Percentiles rank a stretch among this genome's conserved stretches.
phyloP scores from a whole-genome alignment of 2,888 invertebrate genomes.

The Erpobdella octoculata region DNA sequence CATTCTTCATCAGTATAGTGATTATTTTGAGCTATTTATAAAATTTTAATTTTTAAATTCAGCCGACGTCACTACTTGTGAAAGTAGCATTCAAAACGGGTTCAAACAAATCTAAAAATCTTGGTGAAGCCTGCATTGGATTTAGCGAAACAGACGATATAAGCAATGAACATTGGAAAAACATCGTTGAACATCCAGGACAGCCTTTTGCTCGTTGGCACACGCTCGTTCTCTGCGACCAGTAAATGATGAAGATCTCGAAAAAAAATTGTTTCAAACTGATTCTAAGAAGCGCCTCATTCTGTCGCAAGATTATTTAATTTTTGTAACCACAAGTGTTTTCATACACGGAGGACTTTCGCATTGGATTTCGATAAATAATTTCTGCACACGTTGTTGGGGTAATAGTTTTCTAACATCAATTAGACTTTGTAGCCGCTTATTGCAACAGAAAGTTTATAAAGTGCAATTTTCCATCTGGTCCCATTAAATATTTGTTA shows the following conservation, averaged over 20 bases:
- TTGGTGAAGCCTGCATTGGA: constrained; percentile 14
- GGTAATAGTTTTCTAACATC: too few species aligned
- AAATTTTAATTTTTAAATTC: neutral
- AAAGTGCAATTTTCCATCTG: too few species aligned
- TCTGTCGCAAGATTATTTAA: constrained; percentile 18
- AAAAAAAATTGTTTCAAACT: too few species aligned
- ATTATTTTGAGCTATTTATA: neutral
- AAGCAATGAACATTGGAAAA: constrained; percentile 13
- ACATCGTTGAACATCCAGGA: constrained; percentile 4
- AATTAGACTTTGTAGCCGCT: too few species aligned
- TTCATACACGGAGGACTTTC: neutral
- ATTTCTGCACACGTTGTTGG: too few species aligned
- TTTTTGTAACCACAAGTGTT: constrained; percentile 11
- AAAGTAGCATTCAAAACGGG: constrained; percentile 7
- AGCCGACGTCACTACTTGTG: constrained; percentile 12
- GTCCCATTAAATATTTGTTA: too few species aligned
- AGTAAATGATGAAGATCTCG: neutral
- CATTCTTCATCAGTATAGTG: too few species aligned
- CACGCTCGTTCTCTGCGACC: neutral
- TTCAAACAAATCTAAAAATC: constrained; percentile 14
- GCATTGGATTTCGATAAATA: too few species aligned
- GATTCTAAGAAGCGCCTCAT: too few species aligned
- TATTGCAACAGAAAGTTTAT: too few species aligned
- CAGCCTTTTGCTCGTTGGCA: constrained; percentile 21
- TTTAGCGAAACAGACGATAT: neutral